A percentile compares a stretch with the other conserved stretches of the same genome.
Conservation (phyloP, 2,888 invertebrate species). For the Cosmorhoe ocellata region DNA sequence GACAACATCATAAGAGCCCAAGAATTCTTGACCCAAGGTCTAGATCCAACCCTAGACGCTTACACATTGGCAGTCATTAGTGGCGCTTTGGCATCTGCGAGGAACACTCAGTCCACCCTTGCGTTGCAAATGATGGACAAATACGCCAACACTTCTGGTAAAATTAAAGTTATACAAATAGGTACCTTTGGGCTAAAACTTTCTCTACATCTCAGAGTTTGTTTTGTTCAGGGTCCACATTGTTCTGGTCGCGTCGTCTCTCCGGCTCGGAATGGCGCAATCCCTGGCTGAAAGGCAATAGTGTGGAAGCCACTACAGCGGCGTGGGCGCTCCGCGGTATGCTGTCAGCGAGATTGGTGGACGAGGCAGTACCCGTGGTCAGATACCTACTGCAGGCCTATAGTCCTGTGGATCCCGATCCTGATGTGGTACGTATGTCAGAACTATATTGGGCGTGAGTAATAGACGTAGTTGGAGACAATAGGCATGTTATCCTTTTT, state of each 20-base stretch:
- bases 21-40: slow-evolving; percentile 87
- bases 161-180: too few species aligned
- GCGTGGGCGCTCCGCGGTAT: slow-evolving; percentile 92
- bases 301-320: slow-evolving; percentile 88
- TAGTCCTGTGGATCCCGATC: slow-evolving; percentile 58
- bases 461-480: neutral
- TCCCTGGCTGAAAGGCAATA: slow-evolving; percentile 70
- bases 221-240: slow-evolving; percentile 50
- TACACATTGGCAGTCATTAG: slow-evolving; percentile 90
- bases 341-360: slow-evolving; percentile 62
- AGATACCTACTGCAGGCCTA: slow-evolving; percentile 61
- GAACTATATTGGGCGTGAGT: neutral
- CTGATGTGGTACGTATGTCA: slow-evolving; percentile 61
- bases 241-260: slow-evolving; percentile 70
- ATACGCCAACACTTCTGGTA: slow-evolving; percentile 76
- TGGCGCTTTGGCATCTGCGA: slow-evolving; percentile 89
- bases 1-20: slow-evolving; percentile 89
- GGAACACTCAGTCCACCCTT: slow-evolving; percentile 85
- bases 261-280: slow-evolving; percentile 66
- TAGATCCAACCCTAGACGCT: slow-evolving; percentile 84
- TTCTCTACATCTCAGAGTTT: neutral
- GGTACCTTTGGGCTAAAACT: too few species aligned
- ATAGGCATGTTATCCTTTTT: neutral
- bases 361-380: slow-evolving; percentile 66
- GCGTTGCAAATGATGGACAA: slow-evolving; percentile 79